Percentiles rank a stretch among this genome's conserved stretches.
Conservation (phyloP, 2,113 vertebrate species). For the Corythoichthys intestinalis region DNA sequence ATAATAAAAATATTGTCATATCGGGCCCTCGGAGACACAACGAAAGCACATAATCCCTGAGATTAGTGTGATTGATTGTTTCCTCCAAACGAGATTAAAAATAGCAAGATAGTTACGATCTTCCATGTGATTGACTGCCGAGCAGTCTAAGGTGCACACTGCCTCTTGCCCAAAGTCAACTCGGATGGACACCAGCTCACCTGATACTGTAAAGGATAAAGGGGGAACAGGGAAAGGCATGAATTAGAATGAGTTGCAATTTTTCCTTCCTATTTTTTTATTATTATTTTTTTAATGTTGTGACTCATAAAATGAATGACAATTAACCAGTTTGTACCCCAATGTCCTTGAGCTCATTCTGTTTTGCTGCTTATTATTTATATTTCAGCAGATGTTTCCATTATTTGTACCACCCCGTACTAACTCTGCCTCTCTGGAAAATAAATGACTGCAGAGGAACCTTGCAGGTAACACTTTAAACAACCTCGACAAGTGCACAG, state of each 20-base stretch:
- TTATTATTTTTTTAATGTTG: not conserved
- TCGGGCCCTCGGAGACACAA: conserved; percentile 30
- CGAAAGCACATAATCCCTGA: conserved; percentile 33
- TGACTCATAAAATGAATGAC: not conserved
- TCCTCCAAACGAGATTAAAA: conserved; percentile 28
- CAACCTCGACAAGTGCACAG: conserved; percentile 68
- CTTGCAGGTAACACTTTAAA: conserved; percentile 52
- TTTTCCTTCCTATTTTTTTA: not conserved
- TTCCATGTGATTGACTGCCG: conserved; percentile 6
- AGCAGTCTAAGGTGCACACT: not conserved
- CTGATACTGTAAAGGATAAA: not conserved
- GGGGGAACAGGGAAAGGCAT: not conserved
- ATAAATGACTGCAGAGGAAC: conserved; percentile 39
- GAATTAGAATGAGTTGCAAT: not conserved
- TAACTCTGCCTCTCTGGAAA: conserved; percentile 26
- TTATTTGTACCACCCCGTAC: conserved; percentile 25
- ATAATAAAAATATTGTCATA: conserved; percentile 40
- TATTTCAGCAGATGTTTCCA: conserved; percentile 16
- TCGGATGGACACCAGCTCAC: not conserved
- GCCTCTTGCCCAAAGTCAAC: not conserved
- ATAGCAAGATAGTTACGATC: conserved; percentile 29
- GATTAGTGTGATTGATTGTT: conserved; percentile 53
- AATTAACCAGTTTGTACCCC: not conserved
- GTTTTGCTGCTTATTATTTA: conserved; percentile 21
- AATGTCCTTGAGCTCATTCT: not conserved